These are phyloP conservation scores for Ametastegia equiseti DNA, from an alignment of 2,888 invertebrate genomes.

Conservation along the genomic window DNA sequence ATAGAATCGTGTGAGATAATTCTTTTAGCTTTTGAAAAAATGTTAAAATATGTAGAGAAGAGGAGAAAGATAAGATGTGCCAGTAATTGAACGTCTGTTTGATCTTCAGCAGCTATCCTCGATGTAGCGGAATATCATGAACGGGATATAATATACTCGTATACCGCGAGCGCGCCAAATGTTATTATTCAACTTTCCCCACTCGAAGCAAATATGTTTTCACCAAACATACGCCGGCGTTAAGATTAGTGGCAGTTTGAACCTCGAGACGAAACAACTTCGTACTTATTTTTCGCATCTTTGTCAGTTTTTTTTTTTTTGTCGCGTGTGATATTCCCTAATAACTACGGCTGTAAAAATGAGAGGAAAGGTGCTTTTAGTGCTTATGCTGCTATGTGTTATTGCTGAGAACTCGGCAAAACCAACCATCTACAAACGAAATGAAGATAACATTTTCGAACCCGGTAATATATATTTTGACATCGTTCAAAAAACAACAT, in stretches of 20 bases:
- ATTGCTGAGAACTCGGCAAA: slow-evolving; percentile 60
- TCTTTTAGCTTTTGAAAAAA: neutral
- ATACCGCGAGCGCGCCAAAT: slow-evolving; percentile 44
- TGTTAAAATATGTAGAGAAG: neutral
- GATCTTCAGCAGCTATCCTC: too few relatives aligned
- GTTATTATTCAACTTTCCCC: slow-evolving; percentile 45
- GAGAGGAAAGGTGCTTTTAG: slow-evolving; percentile 49
- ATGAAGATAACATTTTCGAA: slow-evolving; percentile 70
- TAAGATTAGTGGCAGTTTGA: slow-evolving; percentile 37
- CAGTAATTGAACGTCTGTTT: neutral
- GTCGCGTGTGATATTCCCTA: neutral
- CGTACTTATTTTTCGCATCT: slow-evolving; percentile 22
- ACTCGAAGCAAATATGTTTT: slow-evolving; percentile 49
- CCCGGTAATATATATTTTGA: slow-evolving; percentile 63
- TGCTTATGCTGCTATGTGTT: slow-evolving; percentile 55
- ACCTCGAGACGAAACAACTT: slow-evolving; percentile 44
- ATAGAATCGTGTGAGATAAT: neutral
- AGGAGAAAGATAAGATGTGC: neutral
- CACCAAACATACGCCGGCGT: slow-evolving; percentile 43
- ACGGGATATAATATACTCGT: neutral
- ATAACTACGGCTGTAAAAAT: too few relatives aligned
- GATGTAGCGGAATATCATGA: slow-evolving; percentile 23
- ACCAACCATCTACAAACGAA: slow-evolving; percentile 70
- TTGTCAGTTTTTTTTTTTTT: neutral
- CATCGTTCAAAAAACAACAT: neutral